phyloP scores from a whole-genome alignment of 2,888 invertebrate genomes.

The Hermodice carunculata region DNA sequence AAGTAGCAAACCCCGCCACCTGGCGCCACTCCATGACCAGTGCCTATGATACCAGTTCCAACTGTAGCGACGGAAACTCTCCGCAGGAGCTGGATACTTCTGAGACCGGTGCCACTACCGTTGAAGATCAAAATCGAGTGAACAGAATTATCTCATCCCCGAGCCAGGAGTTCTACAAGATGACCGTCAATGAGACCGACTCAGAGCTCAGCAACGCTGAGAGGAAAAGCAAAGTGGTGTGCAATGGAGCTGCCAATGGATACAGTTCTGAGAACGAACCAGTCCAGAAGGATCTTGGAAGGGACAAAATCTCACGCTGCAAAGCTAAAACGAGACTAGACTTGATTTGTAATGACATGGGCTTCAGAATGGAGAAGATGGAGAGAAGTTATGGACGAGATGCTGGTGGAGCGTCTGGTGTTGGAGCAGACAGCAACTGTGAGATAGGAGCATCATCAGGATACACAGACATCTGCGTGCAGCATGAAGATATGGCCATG shows the following conservation, averaged over 20 bases:
- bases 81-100: slow-evolving; percentile 10
- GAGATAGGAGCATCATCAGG: too few species aligned
- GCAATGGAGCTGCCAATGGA: slow-evolving; percentile 26
- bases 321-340: too few species aligned
- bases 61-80: slow-evolving; percentile 23
- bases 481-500: not conserved
- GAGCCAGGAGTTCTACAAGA: slow-evolving; percentile 23
- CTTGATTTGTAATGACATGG: too few species aligned
- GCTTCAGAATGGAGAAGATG: too few species aligned
- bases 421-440: too few species aligned
- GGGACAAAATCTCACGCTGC: too few species aligned
- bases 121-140: slow-evolving; percentile 2
- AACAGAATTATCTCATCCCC: slow-evolving; percentile 9
- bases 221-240: too few species aligned
- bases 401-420: too few species aligned
- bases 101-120: not conserved
- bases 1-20: slow-evolving; percentile 17
- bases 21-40: slow-evolving; percentile 43
- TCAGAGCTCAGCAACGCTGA: slow-evolving; percentile 16
- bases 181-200: slow-evolving; percentile 32
- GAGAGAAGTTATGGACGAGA: too few species aligned
- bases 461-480: too few species aligned
- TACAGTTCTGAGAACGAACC: slow-evolving; percentile 15
- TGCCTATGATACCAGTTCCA: slow-evolving; percentile 40
- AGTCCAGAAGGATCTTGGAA: too few species aligned